Percentiles rank a stretch among this genome's conserved stretches.
phyloP scores from a whole-genome alignment of 2,888 invertebrate genomes.

The Caenorhabditis sp. region DNA sequence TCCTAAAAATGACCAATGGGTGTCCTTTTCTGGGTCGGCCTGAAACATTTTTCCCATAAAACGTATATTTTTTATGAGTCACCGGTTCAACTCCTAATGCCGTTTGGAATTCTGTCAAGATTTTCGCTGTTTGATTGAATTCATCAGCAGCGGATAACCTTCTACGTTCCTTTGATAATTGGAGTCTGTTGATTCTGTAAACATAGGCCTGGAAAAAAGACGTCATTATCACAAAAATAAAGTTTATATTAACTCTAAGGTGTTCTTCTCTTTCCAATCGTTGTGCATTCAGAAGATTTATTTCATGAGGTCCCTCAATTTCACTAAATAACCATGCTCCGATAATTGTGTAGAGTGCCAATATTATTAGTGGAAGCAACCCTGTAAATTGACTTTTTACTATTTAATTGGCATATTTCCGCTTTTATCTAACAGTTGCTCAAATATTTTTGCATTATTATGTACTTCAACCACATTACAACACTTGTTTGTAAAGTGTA shows the following conservation, averaged over 20 bases:
- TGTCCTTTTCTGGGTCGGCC: slow-evolving; percentile 50
- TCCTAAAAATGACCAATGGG: slow-evolving; percentile 62
- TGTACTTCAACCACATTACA: not conserved
- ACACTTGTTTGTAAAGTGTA: not conserved
- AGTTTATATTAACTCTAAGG: slow-evolving; percentile 47
- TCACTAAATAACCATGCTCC: slow-evolving; percentile 61
- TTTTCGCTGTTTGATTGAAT: slow-evolving; percentile 64
- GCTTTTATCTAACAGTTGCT: slow-evolving; percentile 1
- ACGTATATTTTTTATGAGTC: no score
- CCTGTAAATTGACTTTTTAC: slow-evolving; percentile 28
- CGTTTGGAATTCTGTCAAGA: slow-evolving; percentile 57
- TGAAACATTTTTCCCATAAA: no score
- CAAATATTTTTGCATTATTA: not conserved
- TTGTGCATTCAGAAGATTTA: slow-evolving; percentile 53
- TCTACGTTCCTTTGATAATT: slow-evolving; percentile 36
- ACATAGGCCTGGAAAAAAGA: slow-evolving; percentile 58
- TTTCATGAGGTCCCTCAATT: slow-evolving; percentile 65
- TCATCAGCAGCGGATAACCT: slow-evolving; percentile 58
- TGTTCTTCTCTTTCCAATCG: slow-evolving; percentile 54
- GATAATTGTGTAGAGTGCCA: slow-evolving; percentile 59
- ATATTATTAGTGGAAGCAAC: slow-evolving; percentile 51
- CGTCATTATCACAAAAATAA: no score
- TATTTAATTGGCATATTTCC: not conserved
- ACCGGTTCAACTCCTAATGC: slow-evolving; percentile 53
- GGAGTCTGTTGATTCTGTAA: slow-evolving; percentile 60